These are phyloP conservation scores for Amiota communis DNA, from an alignment of 2,888 invertebrate genomes.

Conservation along the genomic window DNA sequence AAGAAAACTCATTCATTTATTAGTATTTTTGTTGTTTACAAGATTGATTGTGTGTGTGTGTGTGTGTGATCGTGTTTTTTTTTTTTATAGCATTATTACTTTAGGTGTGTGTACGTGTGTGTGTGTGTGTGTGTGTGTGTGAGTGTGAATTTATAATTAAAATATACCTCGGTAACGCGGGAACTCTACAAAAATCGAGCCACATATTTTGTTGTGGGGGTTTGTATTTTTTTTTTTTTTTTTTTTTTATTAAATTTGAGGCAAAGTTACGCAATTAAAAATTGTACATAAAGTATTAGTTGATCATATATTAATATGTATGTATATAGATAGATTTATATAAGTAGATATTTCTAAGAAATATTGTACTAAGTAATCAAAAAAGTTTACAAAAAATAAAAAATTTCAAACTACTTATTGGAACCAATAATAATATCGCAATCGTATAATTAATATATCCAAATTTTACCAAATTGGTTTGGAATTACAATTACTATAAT, in stretches of 20 bases:
- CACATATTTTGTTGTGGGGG: background rate
- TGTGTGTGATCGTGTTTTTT: conserved; percentile 12
- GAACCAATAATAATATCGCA: too few species aligned
- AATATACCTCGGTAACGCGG: conserved; percentile 73
- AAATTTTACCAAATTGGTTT: too few species aligned
- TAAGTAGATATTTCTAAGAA: conserved; percentile 1
- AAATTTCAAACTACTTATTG: background rate
- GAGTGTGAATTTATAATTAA: conserved; percentile 37
- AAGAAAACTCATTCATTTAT: background rate
- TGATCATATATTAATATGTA: conserved; percentile 3
- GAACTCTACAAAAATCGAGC: conserved; percentile 65
- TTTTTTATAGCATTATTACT: too few species aligned
- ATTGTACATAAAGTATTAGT: conserved; percentile 51
- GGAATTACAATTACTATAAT: too few species aligned
- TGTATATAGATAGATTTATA: background rate
- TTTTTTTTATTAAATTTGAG: conserved; percentile 14
- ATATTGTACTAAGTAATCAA: conserved; percentile 47
- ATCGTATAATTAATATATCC: too few species aligned
- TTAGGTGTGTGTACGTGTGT: too few species aligned
- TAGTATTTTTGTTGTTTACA: background rate
- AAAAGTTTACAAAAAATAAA: conserved; percentile 15
- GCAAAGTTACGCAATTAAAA: conserved; percentile 44
- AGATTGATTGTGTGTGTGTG: too few species aligned
- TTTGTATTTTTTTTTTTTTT: background rate
- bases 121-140: too few species aligned